Evolutionary conservation across 2,113 vertebrate genomes (phyloP), one percentile per base, ranked within the genome.

Genomic region (Myrmophylax atrothorax): DNA sequence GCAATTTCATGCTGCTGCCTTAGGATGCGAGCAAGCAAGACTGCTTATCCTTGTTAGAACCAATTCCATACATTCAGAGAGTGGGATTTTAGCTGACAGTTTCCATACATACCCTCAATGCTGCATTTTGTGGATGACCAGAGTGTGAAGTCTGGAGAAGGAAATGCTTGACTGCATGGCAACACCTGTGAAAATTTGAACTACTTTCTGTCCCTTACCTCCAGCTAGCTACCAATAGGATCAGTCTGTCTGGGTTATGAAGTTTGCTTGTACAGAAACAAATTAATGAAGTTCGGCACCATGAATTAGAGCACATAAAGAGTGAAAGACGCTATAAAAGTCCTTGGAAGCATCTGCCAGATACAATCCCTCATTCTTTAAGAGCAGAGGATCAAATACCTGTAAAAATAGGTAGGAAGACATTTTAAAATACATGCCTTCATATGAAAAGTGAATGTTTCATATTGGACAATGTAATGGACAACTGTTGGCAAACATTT

Each of bases 131-230:
- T 53, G 72, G 53, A 75, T 84, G 86, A 84, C 74, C 49, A 52
- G 87, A 76, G 56, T 37, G 29, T 37, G 56, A 95, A 83, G 59
- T 47, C 40, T 64, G 47, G 33, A 84, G 55, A 95, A 89, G 15
- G 44, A 23, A 95, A 87, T 63, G 87, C 56, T 67, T 72, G 70
- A 87, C 70, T 91, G 87, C 75, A 35, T 35, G 28, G 63, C 63
- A 95, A 94, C 50, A 89, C 55, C 58, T 92, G 67, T 69, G 70
- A 92, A 93, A 96, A 84, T 84, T 70, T 52, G 52, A 68, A n/a
- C 53, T 58, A 3, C 42, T 82, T 92, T 89, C 66, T 37, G 86
- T 95, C 46, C 53, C 53, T 86, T 76, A 72, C 42, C 53, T 89
- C 46, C 37, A 87, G 40, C 44, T 79, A 73, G n/a, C 62, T 91